Evolutionary conservation across 53 echinoderm and acorn worm genomes (phyloP), one percentile per base, ranked within the genome.

Genomic region (Luidia sarsii): DNA sequence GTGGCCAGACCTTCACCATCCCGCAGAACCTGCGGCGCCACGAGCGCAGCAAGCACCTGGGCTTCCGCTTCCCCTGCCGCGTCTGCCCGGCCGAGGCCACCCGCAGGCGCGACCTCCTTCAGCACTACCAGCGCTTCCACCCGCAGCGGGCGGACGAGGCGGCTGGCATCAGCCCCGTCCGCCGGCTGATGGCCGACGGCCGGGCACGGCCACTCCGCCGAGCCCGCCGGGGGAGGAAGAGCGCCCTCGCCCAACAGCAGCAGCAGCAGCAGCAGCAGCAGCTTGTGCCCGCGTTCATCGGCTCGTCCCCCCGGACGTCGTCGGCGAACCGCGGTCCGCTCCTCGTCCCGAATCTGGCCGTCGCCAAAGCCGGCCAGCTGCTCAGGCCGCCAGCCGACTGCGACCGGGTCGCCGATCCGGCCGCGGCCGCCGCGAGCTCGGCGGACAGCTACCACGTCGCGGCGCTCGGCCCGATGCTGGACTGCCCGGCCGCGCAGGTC

Each of bases 11-110:
- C 57, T 74, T 57, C 32, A 57, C 57, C 39, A 39, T 56, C 16
- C 15, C 15, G 5, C 57, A 56, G n/a, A 74, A 74, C 43, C 39
- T 74, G 24, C 20, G 39, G 25, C 74, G 74, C 15, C 74, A 74
- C 41, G 7, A 57, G 38, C 56, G 41, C 21, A 38, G 39, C 18
- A 23, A 57, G 18, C 74, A 74, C 59, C 57, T 74, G 0, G 74
- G 74, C 1, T 74, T 38, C 30, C 57, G 74, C 37, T 74, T 39
- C 41, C 57, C 74, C 29, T 74, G 74, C 28, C 14, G 13, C 2
- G 27, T 15, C 23, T 74, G 74, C 33, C 10, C 14, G 4, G 56
- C 59, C 1, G 74, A 74, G 59, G 23, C 24, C 28, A 38, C 24
- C 15, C 74, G 74, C 34, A 35, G 39, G 3, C 57, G 57, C 24